Evolutionary conservation across 2,113 vertebrate genomes (phyloP).

Genomic region (Phycodurus eques): DNA sequence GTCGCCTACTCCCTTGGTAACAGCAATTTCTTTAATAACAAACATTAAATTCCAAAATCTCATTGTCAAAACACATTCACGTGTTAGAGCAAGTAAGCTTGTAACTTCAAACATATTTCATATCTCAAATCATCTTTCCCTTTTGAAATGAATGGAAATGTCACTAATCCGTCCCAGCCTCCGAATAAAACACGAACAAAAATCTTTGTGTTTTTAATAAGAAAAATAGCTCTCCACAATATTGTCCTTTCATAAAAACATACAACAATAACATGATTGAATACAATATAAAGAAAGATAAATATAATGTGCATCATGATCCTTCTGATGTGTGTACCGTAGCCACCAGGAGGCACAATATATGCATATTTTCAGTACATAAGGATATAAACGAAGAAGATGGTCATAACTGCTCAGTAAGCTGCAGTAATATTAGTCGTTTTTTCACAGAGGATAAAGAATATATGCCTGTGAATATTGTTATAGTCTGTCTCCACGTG

Average conservation of each 20-base stretch:
- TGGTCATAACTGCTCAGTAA: background rate
- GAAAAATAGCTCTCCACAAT: background rate
- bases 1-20: constrained; percentile 92
- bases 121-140: background rate
- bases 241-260: too few species aligned
- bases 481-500: too few species aligned
- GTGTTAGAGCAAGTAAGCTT: background rate
- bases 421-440: background rate
- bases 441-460: too few species aligned
- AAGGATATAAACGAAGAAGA: background rate
- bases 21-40: constrained; percentile 14
- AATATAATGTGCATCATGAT: background rate
- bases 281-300: background rate
- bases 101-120: background rate
- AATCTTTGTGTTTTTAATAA: background rate
- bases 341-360: background rate
- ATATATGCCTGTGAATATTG: too few species aligned
- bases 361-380: background rate
- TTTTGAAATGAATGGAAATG: background rate
- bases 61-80: background rate
- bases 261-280: too few species aligned
- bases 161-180: background rate
- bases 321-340: too few species aligned
- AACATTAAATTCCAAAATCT: background rate
- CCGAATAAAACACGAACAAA: background rate